Evolutionary conservation across 2,888 invertebrate species (phyloP).

Genomic region (Theodoxus fluviatilis): DNA sequence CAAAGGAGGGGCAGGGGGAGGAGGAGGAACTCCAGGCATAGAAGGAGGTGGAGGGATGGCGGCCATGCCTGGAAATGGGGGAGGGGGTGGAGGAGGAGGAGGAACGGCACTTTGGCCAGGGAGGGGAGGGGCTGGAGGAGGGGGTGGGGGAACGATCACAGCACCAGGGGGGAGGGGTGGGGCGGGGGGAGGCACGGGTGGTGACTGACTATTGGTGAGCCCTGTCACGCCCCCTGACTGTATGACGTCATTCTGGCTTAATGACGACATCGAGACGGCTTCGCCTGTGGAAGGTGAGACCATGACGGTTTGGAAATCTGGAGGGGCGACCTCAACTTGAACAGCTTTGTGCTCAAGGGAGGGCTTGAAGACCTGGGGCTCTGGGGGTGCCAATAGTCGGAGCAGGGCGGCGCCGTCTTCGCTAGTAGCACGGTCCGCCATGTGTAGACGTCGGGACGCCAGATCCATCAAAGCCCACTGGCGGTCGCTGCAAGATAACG

Average conservation of each 20-base stretch:
- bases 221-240: neutral
- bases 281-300: constrained; percentile 35
- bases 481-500: constrained; percentile 75
- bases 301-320: too few relatives aligned
- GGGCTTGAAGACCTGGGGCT: too few relatives aligned
- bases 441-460: too few relatives aligned
- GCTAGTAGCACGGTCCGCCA: too few relatives aligned
- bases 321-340: too few relatives aligned
- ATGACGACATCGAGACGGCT: neutral
- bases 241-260: neutral
- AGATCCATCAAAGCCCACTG: constrained; percentile 94
- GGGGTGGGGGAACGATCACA: constrained; percentile 32
- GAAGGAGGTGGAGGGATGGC: constrained; percentile 61
- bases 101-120: constrained; percentile 48
- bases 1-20: constrained; percentile 58
- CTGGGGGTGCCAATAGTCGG: too few relatives aligned
- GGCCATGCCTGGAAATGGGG: too few relatives aligned
- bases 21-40: neutral
- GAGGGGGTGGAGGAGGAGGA: constrained; percentile 65
- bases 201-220: neutral
- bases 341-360: too few relatives aligned
- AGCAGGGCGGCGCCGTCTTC: too few relatives aligned
- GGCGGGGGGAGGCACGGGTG: constrained; percentile 3
- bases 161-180: constrained; percentile 37
- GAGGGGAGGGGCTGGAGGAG: too few relatives aligned